A percentile compares a stretch with the other conserved stretches of the same genome.
Conservation (phyloP, 2,888 invertebrate species). For the Mythimna impura region DNA sequence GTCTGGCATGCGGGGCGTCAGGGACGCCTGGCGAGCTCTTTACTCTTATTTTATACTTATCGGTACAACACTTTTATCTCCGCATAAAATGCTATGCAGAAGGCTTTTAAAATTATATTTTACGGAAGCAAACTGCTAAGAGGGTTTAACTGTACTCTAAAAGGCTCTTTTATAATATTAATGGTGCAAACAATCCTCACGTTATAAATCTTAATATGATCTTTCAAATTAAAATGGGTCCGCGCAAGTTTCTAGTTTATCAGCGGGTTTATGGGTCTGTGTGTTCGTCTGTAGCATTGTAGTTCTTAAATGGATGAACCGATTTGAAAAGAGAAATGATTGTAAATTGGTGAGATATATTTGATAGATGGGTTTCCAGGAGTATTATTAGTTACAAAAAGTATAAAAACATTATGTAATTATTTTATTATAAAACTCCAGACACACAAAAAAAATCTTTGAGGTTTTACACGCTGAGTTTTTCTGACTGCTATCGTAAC, state of each 20-base stretch:
- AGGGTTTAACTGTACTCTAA: slow-evolving; percentile 68
- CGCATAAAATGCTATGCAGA: slow-evolving; percentile 80
- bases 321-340: too few species aligned
- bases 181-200: slow-evolving; percentile 51
- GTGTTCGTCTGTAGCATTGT: too few species aligned
- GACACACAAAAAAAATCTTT: too few species aligned
- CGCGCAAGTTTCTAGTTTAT: slow-evolving; percentile 24
- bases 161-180: slow-evolving; percentile 62
- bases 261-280: too few species aligned
- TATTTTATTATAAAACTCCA: too few species aligned
- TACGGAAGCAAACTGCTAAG: slow-evolving; percentile 67
- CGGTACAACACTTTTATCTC: slow-evolving; percentile 84
- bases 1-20: slow-evolving; percentile 67
- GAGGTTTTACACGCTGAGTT: slow-evolving; percentile 7
- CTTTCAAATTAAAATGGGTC: slow-evolving; percentile 35
- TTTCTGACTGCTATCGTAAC: slow-evolving; percentile 41
- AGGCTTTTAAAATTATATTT: slow-evolving; percentile 82
- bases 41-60: slow-evolving; percentile 84
- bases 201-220: slow-evolving; percentile 40
- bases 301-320: too few species aligned
- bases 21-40: slow-evolving; percentile 69
- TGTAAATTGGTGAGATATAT: too few species aligned
- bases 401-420: too few species aligned
- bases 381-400: too few species aligned
- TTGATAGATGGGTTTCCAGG: too few species aligned